Evolutionary conservation across 2,113 vertebrate genomes (phyloP).

Genomic region (human): DNA sequence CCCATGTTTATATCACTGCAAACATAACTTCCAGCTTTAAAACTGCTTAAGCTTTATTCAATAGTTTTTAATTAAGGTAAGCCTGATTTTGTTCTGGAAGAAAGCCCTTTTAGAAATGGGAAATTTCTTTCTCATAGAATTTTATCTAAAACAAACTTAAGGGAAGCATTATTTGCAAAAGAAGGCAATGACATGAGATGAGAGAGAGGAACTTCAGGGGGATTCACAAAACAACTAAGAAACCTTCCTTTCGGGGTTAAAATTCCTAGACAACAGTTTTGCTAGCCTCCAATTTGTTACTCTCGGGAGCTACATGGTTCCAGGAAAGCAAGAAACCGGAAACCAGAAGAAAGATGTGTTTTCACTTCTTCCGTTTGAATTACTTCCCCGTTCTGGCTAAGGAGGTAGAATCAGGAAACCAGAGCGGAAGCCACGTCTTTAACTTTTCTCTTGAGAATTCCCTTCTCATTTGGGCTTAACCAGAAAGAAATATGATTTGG

Average conservation of each 20-base stretch:
- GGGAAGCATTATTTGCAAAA: constrained; percentile 28
- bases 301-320: neutral
- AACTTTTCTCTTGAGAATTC: neutral
- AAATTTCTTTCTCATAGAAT: neutral
- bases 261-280: neutral
- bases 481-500: neutral
- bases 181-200: neutral
- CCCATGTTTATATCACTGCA: neutral
- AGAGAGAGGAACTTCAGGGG: neutral
- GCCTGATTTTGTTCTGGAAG: neutral
- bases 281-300: neutral
- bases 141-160: neutral
- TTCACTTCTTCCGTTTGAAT: neutral
- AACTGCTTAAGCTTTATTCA: neutral
- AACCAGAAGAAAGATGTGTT: neutral
- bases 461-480: neutral
- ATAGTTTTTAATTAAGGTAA: neutral
- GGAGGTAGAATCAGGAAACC: neutral
- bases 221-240: neutral
- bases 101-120: neutral
- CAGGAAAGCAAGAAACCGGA: neutral
- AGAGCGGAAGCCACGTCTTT: neutral
- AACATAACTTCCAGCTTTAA: neutral
- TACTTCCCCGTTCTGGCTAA: neutral
- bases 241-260: neutral